Conservation (phyloP, 2,113 vertebrate genomes). For the Zapornia atra region DNA sequence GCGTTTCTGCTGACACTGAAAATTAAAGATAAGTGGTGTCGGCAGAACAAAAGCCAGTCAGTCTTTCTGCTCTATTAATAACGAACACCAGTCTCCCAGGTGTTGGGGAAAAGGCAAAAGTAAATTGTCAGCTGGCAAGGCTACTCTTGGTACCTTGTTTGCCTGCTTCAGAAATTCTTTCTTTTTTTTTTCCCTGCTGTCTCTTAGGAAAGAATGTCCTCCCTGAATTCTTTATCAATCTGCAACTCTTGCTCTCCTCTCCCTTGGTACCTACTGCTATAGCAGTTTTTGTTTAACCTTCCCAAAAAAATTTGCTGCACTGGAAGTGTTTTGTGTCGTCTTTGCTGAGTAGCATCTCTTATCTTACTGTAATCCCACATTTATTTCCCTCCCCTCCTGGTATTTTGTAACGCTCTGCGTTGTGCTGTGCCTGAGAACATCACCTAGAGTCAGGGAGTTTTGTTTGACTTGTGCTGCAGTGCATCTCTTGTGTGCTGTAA, state of each 20-base stretch:
- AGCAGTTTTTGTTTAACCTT: constrained; percentile 32
- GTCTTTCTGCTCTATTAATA: constrained; percentile 49
- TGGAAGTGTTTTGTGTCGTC: not conserved
- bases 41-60: constrained; percentile 52
- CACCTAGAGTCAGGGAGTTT: not conserved
- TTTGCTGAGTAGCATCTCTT: constrained; percentile 22
- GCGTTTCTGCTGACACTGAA: constrained; percentile 3
- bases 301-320: not conserved
- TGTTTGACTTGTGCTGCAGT: not conserved
- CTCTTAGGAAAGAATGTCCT: not conserved
- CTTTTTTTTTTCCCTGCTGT: not conserved
- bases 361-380: not conserved
- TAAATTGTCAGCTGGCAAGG: constrained; percentile 14
- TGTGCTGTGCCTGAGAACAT: not conserved
- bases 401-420: not conserved
- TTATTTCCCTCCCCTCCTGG: accelerated
- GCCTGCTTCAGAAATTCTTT: not conserved
- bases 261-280: not conserved
- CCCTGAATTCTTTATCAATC: not conserved
- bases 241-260: not conserved
- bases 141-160: not conserved
- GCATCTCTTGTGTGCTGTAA: not conserved
- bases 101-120: constrained; percentile 17
- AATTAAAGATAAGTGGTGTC: constrained; percentile 5
- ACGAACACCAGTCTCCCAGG: not conserved